Conservation (phyloP, 2,797 vertebrate genomes). For the Chloroceryle amazona region DNA sequence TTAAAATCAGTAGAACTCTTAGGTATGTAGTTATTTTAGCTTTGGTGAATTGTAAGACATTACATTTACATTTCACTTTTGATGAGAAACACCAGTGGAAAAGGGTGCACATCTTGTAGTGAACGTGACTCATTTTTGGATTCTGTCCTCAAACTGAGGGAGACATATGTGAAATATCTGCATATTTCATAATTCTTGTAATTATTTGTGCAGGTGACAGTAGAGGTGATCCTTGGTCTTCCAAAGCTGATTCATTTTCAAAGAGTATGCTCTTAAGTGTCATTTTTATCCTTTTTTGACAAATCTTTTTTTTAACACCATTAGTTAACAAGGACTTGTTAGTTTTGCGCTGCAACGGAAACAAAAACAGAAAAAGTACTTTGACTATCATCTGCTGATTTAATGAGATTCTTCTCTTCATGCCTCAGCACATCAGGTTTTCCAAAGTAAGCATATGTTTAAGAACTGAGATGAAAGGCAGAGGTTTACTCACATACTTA, state of each 20-base stretch:
- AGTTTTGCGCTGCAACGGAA: neutral
- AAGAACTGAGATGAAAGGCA: neutral
- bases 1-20: neutral
- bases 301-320: neutral
- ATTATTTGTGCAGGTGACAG: neutral
- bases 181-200: neutral
- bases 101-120: neutral
- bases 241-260: neutral
- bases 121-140: neutral
- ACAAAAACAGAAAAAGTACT: neutral
- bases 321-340: neutral
- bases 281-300: neutral
- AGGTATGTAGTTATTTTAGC: neutral
- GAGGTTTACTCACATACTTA: neutral
- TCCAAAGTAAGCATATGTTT: neutral
- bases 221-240: neutral
- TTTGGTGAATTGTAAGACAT: neutral
- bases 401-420: neutral
- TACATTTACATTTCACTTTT: neutral
- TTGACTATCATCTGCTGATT: neutral
- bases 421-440: neutral
- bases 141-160: neutral
- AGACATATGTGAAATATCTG: neutral
- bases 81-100: neutral
- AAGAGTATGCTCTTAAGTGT: rapidly evolving